phyloP scores from a whole-genome alignment of 2,888 invertebrate genomes.

The Mythimna albipuncta region DNA sequence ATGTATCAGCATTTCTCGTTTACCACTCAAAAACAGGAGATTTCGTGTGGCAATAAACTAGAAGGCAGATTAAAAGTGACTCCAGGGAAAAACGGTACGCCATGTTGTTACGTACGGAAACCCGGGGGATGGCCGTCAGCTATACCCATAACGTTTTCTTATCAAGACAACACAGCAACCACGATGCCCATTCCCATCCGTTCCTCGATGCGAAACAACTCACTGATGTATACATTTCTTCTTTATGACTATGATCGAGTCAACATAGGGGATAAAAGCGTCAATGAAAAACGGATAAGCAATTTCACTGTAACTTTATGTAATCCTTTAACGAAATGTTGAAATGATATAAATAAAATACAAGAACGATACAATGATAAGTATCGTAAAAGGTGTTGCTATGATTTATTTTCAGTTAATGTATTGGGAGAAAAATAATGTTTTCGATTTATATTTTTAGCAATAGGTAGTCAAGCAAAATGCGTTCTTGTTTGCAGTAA shows the following conservation, averaged over 20 bases:
- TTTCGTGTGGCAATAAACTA: constrained; percentile 72
- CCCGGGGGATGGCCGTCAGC: constrained; percentile 79
- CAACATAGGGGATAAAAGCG: constrained; percentile 28
- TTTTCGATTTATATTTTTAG: constrained; percentile 3
- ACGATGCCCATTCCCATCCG: constrained; percentile 61
- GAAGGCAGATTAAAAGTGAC: constrained; percentile 80
- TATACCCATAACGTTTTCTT: constrained; percentile 83
- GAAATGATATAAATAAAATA: constrained; percentile 1
- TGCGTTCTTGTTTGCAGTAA: constrained; percentile 26
- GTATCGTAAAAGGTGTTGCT: constrained; percentile 23
- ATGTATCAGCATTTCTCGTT: constrained; percentile 31
- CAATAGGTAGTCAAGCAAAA: constrained; percentile 5
- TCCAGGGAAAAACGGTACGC: constrained; percentile 70
- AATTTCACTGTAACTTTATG: constrained; percentile 22
- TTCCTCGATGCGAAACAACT: constrained; percentile 50
- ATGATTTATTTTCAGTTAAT: constrained; percentile 18
- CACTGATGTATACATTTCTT: constrained; percentile 56
- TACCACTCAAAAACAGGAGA: constrained; percentile 31
- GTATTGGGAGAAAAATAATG: constrained; percentile 1
- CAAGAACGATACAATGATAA: constrained; percentile 17
- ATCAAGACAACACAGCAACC: constrained; percentile 80
- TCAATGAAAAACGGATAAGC: constrained; percentile 49
- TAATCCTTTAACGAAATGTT: constrained; percentile 15
- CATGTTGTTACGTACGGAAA: constrained; percentile 77
- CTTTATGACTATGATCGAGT: constrained; percentile 36